phyloP scores from a whole-genome alignment of 2,797 vertebrate species.

The Pseudochirops cupreus region DNA sequence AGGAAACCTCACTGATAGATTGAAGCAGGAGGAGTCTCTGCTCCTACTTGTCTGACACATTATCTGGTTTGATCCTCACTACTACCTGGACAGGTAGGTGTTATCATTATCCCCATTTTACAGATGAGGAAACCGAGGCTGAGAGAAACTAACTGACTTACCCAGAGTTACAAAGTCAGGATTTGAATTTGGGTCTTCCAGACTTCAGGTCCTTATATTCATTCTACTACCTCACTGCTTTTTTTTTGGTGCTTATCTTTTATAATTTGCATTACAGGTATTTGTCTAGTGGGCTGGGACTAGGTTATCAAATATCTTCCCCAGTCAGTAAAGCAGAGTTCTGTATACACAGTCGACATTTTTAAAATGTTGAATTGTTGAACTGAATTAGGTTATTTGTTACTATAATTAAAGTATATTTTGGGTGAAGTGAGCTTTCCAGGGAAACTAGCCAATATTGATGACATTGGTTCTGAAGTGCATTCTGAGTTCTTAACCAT shows the following conservation, averaged over 20 bases:
- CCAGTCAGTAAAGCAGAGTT: background rate
- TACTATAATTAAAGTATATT: background rate
- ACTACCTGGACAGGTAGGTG: background rate
- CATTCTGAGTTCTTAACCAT: background rate
- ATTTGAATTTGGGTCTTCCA: background rate
- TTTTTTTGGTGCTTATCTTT: background rate
- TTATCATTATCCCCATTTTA: background rate
- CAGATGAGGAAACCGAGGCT: background rate
- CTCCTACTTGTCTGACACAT: background rate
- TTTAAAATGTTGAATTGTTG: background rate
- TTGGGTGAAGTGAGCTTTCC: background rate
- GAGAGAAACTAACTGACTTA: background rate
- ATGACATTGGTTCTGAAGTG: background rate
- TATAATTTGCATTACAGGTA: background rate
- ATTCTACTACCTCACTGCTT: background rate
- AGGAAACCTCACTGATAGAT: background rate
- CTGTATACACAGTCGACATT: background rate
- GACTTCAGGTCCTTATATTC: background rate
- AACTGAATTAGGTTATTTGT: background rate
- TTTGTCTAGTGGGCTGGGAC: background rate
- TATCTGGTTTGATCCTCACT: background rate
- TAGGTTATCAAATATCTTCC: background rate
- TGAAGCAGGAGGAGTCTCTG: background rate
- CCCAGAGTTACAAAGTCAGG: background rate
- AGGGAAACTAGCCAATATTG: background rate